Conservation (phyloP, 1,140 invertebrate genomes). For the Cecropterus lyciades region DNA sequence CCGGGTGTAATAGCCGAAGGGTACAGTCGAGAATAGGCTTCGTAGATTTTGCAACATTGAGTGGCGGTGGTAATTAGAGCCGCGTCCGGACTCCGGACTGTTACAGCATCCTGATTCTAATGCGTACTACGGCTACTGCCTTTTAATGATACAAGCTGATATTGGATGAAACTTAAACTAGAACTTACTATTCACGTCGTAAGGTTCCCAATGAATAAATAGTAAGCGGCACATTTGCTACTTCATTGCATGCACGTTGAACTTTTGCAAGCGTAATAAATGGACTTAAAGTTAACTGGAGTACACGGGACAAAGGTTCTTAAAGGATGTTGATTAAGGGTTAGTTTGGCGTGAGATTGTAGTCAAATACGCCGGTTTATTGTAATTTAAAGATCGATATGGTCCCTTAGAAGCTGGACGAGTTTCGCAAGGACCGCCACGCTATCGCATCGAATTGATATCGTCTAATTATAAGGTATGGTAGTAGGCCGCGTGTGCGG, state of each 20-base stretch:
- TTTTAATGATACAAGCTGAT: constrained; percentile 31
- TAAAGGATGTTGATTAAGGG: constrained; percentile 23
- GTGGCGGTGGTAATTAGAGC: constrained; percentile 79
- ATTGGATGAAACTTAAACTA: constrained; percentile 36
- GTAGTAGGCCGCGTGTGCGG: constrained; percentile 58
- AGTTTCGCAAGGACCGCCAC: constrained; percentile 77
- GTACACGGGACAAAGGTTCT: constrained; percentile 41
- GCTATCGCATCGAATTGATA: constrained; percentile 82
- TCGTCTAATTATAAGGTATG: constrained; percentile 81
- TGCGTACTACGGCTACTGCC: constrained; percentile 46
- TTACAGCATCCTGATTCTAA: constrained; percentile 82
- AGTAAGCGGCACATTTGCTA: constrained; percentile 9
- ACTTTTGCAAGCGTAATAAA: constrained; percentile 38
- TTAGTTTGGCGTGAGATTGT: constrained; percentile 27
- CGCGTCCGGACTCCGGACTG: constrained; percentile 73
- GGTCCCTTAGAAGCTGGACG: constrained; percentile 76
- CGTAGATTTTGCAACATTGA: constrained; percentile 79
- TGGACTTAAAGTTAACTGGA: constrained; percentile 48
- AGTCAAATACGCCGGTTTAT: constrained; percentile 41
- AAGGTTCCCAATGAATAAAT: constrained; percentile 38
- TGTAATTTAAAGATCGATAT: constrained; percentile 56
- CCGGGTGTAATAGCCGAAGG: constrained; percentile 70
- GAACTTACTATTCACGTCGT: constrained; percentile 35
- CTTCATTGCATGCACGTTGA: constrained; percentile 39
- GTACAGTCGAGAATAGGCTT: constrained; percentile 72